Conservation (phyloP, 2,797 vertebrate species). For the Euphonia xanthogaster region DNA sequence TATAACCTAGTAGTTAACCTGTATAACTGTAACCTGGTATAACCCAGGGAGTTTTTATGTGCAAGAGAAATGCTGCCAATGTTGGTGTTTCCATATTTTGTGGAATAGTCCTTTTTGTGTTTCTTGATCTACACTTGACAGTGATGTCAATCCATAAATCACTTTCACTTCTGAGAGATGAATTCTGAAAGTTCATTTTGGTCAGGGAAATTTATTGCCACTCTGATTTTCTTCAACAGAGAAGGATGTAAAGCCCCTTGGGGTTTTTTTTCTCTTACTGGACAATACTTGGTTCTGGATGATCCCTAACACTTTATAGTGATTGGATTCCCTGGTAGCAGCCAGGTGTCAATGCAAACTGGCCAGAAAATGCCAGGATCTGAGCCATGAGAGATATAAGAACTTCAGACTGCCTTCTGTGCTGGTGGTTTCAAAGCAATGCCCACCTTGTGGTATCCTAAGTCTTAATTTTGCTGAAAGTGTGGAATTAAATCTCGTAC, state of each 20-base stretch:
- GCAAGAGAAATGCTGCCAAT: not conserved
- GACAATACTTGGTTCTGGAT: not conserved
- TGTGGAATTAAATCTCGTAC: not conserved
- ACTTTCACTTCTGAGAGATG: not conserved
- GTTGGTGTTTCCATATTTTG: not conserved
- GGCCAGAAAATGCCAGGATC: not conserved
- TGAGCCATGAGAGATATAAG: not conserved
- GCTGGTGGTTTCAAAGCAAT: not conserved
- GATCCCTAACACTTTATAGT: not conserved
- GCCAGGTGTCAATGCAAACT: not conserved
- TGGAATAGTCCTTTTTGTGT: not conserved
- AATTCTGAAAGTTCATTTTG: not conserved
- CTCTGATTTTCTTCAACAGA: rapidly evolving
- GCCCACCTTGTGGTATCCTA: not conserved
- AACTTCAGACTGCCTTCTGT: not conserved
- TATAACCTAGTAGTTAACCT: not conserved
- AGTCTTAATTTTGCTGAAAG: not conserved
- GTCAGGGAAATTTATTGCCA: not conserved
- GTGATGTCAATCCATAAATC: not conserved
- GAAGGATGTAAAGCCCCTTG: not conserved
- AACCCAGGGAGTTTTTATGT: not conserved
- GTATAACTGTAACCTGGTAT: not conserved
- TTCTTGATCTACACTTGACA: not conserved
- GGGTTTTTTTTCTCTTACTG: not conserved
- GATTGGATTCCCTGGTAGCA: not conserved